Conservation (phyloP, 2,113 vertebrate species). For the Arvicanthis niloticus region DNA sequence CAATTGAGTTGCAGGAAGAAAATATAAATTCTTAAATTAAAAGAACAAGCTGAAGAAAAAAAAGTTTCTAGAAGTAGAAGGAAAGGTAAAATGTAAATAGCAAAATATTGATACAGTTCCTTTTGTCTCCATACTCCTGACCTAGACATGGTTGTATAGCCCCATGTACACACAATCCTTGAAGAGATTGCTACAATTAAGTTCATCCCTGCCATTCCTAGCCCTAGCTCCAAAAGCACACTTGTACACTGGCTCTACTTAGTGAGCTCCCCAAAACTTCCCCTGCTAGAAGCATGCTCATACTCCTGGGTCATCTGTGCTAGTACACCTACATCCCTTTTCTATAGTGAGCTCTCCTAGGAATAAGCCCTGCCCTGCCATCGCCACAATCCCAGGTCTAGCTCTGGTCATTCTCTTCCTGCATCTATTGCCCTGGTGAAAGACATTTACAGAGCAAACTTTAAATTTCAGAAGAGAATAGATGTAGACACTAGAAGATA, state of each 20-base stretch:
- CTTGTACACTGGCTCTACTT: background rate
- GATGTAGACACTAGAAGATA: background rate
- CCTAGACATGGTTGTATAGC: background rate
- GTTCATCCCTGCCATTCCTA: background rate
- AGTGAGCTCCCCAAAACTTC: too few species aligned
- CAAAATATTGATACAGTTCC: background rate
- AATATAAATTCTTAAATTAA: background rate
- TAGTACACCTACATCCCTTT: background rate
- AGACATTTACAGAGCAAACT: background rate
- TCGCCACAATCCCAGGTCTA: background rate
- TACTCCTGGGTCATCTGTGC: background rate
- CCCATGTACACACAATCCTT: background rate
- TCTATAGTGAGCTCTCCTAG: background rate
- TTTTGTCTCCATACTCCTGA: too few species aligned
- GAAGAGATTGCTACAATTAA: background rate
- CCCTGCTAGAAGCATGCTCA: background rate
- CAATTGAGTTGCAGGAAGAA: background rate
- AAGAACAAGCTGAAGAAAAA: background rate
- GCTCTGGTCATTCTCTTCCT: background rate
- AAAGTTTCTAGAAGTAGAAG: conserved; percentile 13
- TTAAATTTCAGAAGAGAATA: background rate
- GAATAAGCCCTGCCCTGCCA: too few species aligned
- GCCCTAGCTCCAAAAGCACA: background rate
- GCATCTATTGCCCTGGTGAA: background rate
- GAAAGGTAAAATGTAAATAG: background rate